Evolutionary conservation across 2,888 invertebrate species (phyloP), one percentile per base, ranked within the genome.

Genomic region (Perizoma flavofasciatum): DNA sequence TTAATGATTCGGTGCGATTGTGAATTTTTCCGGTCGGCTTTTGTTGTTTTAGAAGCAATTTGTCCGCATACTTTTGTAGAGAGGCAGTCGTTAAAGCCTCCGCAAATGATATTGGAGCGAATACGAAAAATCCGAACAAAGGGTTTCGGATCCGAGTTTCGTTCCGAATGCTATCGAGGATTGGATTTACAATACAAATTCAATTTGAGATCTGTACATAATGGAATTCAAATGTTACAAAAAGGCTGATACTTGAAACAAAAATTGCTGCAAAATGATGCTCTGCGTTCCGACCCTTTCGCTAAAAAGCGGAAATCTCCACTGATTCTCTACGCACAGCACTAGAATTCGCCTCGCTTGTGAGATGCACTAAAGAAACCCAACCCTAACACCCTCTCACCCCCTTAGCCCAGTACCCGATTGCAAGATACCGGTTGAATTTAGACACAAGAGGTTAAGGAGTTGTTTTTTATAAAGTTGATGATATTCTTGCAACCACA

Each of bases 41-140:
- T 92, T 92, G 91, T 92, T 90, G 91, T 91, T 92, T 91, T 92
- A 91, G 91, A 92, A 90, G 92, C 92, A 92, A 92, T 91, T 92
- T 91, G 92, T 90, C 85, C 89, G 91, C 89, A 89, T 89, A 88
- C 88, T 88, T 89, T 89, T 90, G 88, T 88, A 83, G 84, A 85
- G 82, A 81, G 83, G 83, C 84, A 86, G 88, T 90, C 89, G 90
- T 89, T 89, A 89, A 81, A 88, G 83, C 86, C 78, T 82, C 79
- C 82, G 76, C 85, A 85, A 87, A 88, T 88, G 85, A 88, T 89
- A 89, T 90, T 88, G 82, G 84, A 81, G 77, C 72, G 72, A 82
- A 85, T 82, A 80, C 76, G 80, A 85, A 85, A 82, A 75, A 75
- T 65, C 68, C 57, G 73, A 78, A 79, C 81, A 83, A 84, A 80